Conservation (phyloP, 2,888 invertebrate genomes). For the Drosophila sordidula region DNA sequence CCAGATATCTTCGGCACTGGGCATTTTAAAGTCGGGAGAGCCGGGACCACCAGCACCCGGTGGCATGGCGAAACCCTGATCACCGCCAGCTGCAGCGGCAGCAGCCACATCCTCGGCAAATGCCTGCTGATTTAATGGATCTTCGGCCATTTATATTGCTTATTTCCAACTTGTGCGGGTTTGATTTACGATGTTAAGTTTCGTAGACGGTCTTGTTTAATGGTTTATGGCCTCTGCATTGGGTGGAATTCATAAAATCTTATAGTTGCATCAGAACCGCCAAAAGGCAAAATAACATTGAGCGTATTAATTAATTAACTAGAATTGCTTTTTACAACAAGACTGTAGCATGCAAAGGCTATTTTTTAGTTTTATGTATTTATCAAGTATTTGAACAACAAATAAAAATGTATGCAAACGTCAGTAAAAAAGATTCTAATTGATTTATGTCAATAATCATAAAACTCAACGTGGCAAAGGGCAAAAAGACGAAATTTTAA, state of each 20-base stretch:
- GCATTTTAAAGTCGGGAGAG: slow-evolving; percentile 84
- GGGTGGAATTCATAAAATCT: slow-evolving; percentile 40
- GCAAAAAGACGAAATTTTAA: no score
- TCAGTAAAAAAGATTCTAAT: slow-evolving; percentile 2
- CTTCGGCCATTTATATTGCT: slow-evolving; percentile 73
- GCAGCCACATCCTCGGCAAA: slow-evolving; percentile 82
- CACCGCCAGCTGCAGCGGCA: slow-evolving; percentile 73
- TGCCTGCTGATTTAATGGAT: slow-evolving; percentile 78
- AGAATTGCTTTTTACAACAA: background rate
- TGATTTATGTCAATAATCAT: background rate
- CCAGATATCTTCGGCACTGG: slow-evolving; percentile 87
- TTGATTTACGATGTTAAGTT: slow-evolving; percentile 13
- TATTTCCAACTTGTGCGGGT: background rate
- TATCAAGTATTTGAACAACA: background rate
- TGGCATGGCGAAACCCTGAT: slow-evolving; percentile 58
- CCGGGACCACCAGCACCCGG: slow-evolving; percentile 62
- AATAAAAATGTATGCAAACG: slow-evolving; percentile 1
- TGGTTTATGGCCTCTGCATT: slow-evolving; percentile 50
- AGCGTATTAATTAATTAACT: slow-evolving; percentile 15
- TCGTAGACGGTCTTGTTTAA: slow-evolving; percentile 36
- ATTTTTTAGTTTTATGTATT: background rate
- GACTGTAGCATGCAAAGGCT: slow-evolving; percentile 14
- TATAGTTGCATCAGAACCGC: slow-evolving; percentile 19
- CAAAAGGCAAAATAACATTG: slow-evolving; percentile 11
- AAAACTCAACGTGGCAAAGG: slow-evolving; percentile 48